Evolutionary conservation across 1,140 invertebrate genomes (phyloP), one percentile per base, ranked within the genome.

Genomic region (Eumaeus atala): DNA sequence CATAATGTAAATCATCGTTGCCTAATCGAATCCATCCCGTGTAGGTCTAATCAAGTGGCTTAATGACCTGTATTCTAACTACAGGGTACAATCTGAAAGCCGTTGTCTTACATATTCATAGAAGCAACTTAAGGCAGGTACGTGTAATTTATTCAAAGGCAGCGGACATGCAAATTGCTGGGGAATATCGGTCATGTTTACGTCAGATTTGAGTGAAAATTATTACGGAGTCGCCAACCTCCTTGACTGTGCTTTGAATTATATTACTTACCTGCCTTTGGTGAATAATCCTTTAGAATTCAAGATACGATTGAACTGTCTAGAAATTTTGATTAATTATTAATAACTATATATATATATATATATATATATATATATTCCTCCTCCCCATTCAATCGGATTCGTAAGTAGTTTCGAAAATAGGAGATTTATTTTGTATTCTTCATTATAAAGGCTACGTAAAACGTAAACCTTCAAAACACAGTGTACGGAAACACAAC

Each of bases 21-120:
- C n/a, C n/a, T 17, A 47, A 54, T 47, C 21, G 17, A 56, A 56
- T 49, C n/a, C n/a, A n/a, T 56, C 56, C 47, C 2, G 21, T 3
- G 6, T 6, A 28, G 21, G 21, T 70, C 70, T 81, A 79, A 81
- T 77, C 72, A 80, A 77, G 66, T 67, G 72, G 73, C 67, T 74
- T 84, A 83, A 83, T 83, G 77, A 80, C 78, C 77, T 55, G 64
- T 73, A 62, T 66, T 66, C 72, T 83, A 81, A 85, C 81, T 83
- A 77, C 74, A 67, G 67, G 49, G 74, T 84, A 77, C 82, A 77
- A 84, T 85, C 84, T 79, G 74, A 72, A 76, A 75, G 73, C 73
- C 72, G 77, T 77, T 76, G 82, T 81, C 83, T 86, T 86, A 84
- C 83, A 86, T 86, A 86, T 86, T 86, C 83, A 86, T 86, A 81